phyloP scores from a whole-genome alignment of 2,113 vertebrate species.

The Megatriorchis doriae region DNA sequence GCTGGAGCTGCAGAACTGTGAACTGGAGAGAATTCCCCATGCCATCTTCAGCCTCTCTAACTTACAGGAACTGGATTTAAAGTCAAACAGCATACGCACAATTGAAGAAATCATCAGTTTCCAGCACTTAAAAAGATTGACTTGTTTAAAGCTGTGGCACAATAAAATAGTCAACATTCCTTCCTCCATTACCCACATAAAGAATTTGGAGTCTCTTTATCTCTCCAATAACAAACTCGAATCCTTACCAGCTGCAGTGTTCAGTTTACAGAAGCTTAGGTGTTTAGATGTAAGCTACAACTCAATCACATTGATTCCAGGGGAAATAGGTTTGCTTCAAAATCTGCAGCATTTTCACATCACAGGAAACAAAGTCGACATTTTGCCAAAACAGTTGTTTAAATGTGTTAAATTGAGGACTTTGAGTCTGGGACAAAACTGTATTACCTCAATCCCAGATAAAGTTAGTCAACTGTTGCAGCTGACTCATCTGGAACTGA shows the following conservation, averaged over 20 bases:
- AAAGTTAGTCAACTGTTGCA: conserved; percentile 89
- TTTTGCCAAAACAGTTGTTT: conserved; percentile 93
- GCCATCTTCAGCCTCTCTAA: conserved; percentile 97
- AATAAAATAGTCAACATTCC: conserved; percentile 97
- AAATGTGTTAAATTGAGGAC: conserved; percentile 92
- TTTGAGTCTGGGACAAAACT: conserved; percentile 92
- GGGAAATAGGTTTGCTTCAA: conserved; percentile 89
- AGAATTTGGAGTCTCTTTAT: conserved; percentile 93
- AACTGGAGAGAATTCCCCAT: conserved; percentile 95
- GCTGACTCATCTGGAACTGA: conserved; percentile 92
- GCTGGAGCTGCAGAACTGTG: conserved; percentile 94
- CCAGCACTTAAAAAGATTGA: conserved; percentile 95
- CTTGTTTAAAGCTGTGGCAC: conserved; percentile 96
- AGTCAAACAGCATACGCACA: conserved; percentile 96
- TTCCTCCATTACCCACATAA: conserved; percentile 90
- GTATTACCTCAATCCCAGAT: conserved; percentile 86
- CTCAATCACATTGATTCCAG: conserved; percentile 83
- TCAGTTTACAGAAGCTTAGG: conserved; percentile 92
- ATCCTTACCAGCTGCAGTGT: conserved; percentile 86
- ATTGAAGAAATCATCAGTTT: conserved; percentile 99
- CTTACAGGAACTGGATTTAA: conserved; percentile 94
- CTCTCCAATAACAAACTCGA: conserved; percentile 98
- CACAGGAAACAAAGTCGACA: conserved; percentile 90
- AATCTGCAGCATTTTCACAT: conserved; percentile 94
- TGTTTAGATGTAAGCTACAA: conserved; percentile 94